phyloP scores from a whole-genome alignment of 1,140 invertebrate genomes.

The Adelges cooleyi region DNA sequence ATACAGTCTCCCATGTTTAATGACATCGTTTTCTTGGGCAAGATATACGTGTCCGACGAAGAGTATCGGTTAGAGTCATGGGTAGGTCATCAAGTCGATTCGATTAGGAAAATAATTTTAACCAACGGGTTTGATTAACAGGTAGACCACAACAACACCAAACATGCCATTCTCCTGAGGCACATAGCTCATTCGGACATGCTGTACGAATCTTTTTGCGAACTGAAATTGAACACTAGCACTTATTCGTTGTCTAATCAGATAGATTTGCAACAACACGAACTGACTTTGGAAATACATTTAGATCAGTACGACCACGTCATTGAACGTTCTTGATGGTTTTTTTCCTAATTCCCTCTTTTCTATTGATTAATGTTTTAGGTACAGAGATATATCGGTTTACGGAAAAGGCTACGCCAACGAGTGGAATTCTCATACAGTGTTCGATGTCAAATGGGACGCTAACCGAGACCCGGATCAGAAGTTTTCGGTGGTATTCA shows the following conservation, averaged over 20 bases:
- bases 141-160: constrained; percentile 49
- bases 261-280: constrained; percentile 37
- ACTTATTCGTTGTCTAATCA: constrained; percentile 46
- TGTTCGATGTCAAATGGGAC: constrained; percentile 65
- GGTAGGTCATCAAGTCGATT: too few relatives aligned
- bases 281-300: constrained; percentile 50
- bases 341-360: too few relatives aligned
- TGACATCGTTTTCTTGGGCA: constrained; percentile 49
- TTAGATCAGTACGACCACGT: constrained; percentile 56
- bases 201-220: constrained; percentile 48
- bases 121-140: constrained; percentile 38
- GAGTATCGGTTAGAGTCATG: constrained; percentile 48
- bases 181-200: constrained; percentile 45
- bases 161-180: constrained; percentile 48
- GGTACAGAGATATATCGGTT: constrained; percentile 59
- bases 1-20: constrained; percentile 57
- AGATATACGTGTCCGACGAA: constrained; percentile 47
- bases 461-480: constrained; percentile 65
- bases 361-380: constrained; percentile 35
- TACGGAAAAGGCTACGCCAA: constrained; percentile 47
- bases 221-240: constrained; percentile 51
- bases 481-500: constrained; percentile 47
- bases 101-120: too few relatives aligned
- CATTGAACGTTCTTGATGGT: too few relatives aligned
- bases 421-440: constrained; percentile 47